A percentile compares a stretch with the other conserved stretches of the same genome.
phyloP scores from a whole-genome alignment of 1,140 invertebrate genomes.

The Drosophila quadrilineata region DNA sequence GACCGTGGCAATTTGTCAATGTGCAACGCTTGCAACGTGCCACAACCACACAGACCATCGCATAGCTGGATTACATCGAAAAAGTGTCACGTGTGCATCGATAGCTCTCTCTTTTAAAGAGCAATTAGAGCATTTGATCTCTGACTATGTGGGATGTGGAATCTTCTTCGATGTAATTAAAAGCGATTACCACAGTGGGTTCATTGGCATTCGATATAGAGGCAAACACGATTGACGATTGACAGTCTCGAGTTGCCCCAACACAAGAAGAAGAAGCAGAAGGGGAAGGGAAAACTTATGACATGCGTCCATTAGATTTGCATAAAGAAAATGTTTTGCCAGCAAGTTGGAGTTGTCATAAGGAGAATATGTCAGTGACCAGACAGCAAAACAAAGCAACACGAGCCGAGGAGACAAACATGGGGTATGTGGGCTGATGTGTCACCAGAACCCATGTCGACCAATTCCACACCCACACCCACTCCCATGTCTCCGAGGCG shows the following conservation, averaged over 20 bases:
- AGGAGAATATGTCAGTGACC: conserved; percentile 39
- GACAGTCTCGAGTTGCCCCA: background rate
- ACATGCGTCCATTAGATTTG: conserved; percentile 45
- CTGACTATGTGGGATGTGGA: conserved; percentile 30
- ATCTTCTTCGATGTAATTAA: conserved; percentile 65
- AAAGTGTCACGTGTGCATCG: conserved; percentile 32
- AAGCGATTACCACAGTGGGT: conserved; percentile 51
- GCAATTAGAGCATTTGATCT: conserved; percentile 60
- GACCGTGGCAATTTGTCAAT: conserved; percentile 77
- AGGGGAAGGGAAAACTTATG: conserved; percentile 18
- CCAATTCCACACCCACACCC: background rate
- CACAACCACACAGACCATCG: conserved; percentile 26
- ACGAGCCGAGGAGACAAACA: background rate
- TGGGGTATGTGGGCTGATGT: no score
- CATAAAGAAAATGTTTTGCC: conserved; percentile 42
- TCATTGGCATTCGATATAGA: conserved; percentile 17
- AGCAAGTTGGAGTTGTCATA: conserved; percentile 37
- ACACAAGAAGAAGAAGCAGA: background rate
- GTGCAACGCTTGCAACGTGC: conserved; percentile 6
- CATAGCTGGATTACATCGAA: background rate
- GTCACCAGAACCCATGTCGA: background rate
- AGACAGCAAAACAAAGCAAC: conserved; percentile 15
- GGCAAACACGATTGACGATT: background rate
- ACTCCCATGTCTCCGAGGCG: background rate
- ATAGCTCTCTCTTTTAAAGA: conserved; percentile 19